Evolutionary conservation across 1,140 invertebrate species (phyloP).

Genomic region (Macrotrachela quadricornifera): DNA sequence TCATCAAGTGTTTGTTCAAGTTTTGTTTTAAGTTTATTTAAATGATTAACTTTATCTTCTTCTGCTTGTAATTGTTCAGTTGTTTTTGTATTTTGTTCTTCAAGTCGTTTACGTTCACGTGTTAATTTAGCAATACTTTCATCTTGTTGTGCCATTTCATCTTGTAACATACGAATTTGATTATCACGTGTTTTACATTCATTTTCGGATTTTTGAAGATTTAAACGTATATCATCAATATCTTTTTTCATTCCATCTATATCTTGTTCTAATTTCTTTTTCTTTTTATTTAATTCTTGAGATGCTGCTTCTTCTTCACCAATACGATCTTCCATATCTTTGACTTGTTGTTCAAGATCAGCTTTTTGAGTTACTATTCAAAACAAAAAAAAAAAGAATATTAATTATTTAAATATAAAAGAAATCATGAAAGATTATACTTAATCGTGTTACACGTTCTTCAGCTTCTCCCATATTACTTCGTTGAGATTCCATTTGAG

Average conservation of each 20-base stretch:
- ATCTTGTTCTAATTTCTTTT: conserved; percentile 88
- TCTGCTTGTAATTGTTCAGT: conserved; percentile 81
- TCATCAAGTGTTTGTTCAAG: conserved; percentile 91
- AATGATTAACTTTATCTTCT: conserved; percentile 96
- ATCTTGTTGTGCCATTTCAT: conserved; percentile 95
- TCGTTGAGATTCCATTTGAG: conserved; percentile 69
- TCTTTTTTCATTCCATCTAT: conserved; percentile 79
- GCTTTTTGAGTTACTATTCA: conserved; percentile 48
- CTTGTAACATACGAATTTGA: conserved; percentile 62
- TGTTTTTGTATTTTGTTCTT: conserved; percentile 82
- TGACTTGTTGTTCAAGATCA: conserved; percentile 79
- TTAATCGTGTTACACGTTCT: conserved; percentile 71
- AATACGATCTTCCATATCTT: conserved; percentile 85
- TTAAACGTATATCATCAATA: conserved; percentile 75
- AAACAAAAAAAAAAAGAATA: too few species aligned
- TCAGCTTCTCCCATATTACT: conserved; percentile 51
- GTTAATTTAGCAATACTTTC: conserved; percentile 97
- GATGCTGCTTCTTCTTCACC: conserved; percentile 81
- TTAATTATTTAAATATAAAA: too few species aligned
- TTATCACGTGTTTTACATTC: conserved; percentile 96
- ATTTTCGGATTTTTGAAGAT: conserved; percentile 60
- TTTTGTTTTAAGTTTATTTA: conserved; percentile 94
- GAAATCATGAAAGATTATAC: too few species aligned
- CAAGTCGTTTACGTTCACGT: conserved; percentile 93
- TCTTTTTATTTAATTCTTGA: conserved; percentile 65